Evolutionary conservation across 2,113 vertebrate genomes (phyloP).

Genomic region (Galbula dea): DNA sequence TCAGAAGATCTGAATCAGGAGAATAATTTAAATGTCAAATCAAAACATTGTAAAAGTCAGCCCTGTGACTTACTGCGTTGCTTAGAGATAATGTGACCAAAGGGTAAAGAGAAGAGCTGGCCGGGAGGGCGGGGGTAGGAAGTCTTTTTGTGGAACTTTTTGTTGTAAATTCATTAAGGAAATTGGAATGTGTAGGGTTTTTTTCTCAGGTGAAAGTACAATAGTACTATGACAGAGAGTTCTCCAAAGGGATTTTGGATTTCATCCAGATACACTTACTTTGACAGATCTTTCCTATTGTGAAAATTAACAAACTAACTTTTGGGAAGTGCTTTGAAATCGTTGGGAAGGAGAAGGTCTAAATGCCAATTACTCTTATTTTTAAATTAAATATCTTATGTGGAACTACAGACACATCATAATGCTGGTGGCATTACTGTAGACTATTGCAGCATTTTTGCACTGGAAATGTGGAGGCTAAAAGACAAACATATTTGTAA

Average conservation of each 20-base stretch:
- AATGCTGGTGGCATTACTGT: not conserved
- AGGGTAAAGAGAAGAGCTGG: slow-evolving; percentile 16
- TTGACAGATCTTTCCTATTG: not conserved
- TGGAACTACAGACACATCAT: not conserved
- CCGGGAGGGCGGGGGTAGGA: not conserved
- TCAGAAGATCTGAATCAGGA: slow-evolving; percentile 52
- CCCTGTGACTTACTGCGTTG: not conserved
- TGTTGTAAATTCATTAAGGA: not conserved
- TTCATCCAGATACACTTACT: not conserved
- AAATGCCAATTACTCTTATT: not conserved
- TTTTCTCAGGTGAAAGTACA: not conserved
- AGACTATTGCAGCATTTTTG: not conserved
- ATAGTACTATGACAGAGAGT: not conserved
- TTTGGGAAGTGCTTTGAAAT: not conserved
- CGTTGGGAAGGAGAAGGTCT: not conserved
- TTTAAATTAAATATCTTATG: not conserved
- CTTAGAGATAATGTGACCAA: not conserved
- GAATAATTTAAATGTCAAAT: slow-evolving; percentile 65
- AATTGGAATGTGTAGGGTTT: not conserved
- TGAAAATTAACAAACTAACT: not conserved
- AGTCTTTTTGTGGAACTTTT: not conserved
- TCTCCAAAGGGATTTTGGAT: not conserved
- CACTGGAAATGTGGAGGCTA: not conserved
- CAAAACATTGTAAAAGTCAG: slow-evolving; percentile 18
- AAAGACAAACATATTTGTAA: not conserved